Evolutionary conservation across 1,140 invertebrate species (phyloP).

Genomic region (Laupala kohalensis): DNA sequence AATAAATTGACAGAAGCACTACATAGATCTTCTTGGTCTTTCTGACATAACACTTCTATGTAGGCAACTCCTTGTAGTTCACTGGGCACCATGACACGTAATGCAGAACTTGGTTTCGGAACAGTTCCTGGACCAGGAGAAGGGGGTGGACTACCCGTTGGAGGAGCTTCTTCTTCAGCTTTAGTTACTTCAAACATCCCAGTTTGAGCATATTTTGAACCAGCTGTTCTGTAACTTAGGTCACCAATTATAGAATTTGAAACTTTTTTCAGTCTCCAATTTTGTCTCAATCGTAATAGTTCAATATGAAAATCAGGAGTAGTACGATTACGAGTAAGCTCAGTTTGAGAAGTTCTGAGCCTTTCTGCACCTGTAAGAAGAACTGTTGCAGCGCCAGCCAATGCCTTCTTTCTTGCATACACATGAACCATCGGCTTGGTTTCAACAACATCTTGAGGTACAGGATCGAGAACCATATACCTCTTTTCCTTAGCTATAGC

Average conservation of each 20-base stretch:
- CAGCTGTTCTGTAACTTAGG: slow-evolving; percentile 78
- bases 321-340: slow-evolving; percentile 40
- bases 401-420: slow-evolving; percentile 82
- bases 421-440: slow-evolving; percentile 76
- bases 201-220: slow-evolving; percentile 82
- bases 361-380: slow-evolving; percentile 74
- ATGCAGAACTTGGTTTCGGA: slow-evolving; percentile 53
- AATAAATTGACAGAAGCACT: slow-evolving; percentile 62
- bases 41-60: slow-evolving; percentile 87
- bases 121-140: slow-evolving; percentile 3
- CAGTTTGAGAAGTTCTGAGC: slow-evolving; percentile 62
- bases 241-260: slow-evolving; percentile 92
- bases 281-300: slow-evolving; percentile 73
- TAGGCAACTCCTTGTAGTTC: slow-evolving; percentile 91
- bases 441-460: slow-evolving; percentile 71
- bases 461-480: slow-evolving; percentile 87
- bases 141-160: slow-evolving; percentile 14
- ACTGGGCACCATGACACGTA: slow-evolving; percentile 81
- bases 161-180: slow-evolving; percentile 57
- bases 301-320: slow-evolving; percentile 84
- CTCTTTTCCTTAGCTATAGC: slow-evolving; percentile 84
- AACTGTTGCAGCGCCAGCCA: slow-evolving; percentile 69
- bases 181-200: slow-evolving; percentile 95
- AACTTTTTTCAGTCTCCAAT: slow-evolving; percentile 91
- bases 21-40: slow-evolving; percentile 76